phyloP scores from a whole-genome alignment of 2,797 vertebrate genomes.

The Amazona finschi region DNA sequence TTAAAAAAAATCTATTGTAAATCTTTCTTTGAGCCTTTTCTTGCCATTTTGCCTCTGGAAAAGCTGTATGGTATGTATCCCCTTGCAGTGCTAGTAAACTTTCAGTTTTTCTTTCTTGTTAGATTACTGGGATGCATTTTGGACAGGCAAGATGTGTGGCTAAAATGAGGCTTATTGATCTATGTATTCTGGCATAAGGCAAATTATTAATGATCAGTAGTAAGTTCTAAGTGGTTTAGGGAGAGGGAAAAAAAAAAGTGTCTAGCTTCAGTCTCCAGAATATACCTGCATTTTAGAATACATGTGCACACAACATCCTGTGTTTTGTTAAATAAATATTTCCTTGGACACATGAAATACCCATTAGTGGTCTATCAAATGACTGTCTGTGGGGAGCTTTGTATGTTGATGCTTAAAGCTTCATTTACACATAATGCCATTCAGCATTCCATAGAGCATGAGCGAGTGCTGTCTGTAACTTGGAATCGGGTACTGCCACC shows the following conservation, averaged over 20 bases:
- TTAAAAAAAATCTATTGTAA: not conserved
- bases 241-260: rapidly evolving
- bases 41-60: not conserved
- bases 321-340: not conserved
- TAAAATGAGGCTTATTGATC: not conserved
- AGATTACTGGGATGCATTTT: not conserved
- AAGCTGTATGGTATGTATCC: not conserved
- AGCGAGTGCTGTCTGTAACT: no score
- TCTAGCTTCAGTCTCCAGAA: not conserved
- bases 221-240: not conserved
- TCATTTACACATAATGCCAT: not conserved
- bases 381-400: not conserved
- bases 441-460: no score
- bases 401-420: not conserved
- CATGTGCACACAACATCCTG: not conserved
- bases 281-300: not conserved
- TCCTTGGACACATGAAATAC: not conserved
- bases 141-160: not conserved
- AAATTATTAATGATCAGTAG: not conserved
- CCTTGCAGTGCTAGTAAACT: not conserved
- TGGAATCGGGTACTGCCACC: constrained; percentile 36
- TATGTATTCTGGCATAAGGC: not conserved
- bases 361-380: not conserved
- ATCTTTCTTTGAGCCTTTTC: not conserved
- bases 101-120: not conserved